Percentiles rank a stretch among this genome's conserved stretches.
phyloP scores from a whole-genome alignment of 2,113 vertebrate species.

The Eidolon helvum region DNA sequence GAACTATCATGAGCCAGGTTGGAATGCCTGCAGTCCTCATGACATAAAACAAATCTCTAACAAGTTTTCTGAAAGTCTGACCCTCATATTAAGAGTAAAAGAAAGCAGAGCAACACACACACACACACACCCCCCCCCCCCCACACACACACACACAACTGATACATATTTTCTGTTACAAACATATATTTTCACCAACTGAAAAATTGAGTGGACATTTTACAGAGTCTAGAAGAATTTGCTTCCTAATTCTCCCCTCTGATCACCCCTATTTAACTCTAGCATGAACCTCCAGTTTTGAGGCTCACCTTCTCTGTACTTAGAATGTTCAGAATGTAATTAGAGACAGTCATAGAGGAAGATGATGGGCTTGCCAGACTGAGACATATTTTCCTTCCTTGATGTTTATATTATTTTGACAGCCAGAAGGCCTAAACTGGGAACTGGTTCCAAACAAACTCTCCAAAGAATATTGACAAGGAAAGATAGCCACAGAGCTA shows the following conservation, averaged over 20 bases:
- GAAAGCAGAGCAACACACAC: not conserved
- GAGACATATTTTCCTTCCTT: slow-evolving; percentile 26
- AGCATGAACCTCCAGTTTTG: not conserved
- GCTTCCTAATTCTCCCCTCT: not conserved
- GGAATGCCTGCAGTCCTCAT: not conserved
- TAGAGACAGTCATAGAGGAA: slow-evolving; percentile 35
- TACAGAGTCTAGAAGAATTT: not conserved
- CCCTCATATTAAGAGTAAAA: slow-evolving; percentile 26
- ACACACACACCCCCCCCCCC: not conserved
- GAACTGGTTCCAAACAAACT: slow-evolving; percentile 39
- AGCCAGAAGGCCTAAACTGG: slow-evolving; percentile 54
- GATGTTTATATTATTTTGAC: slow-evolving; percentile 34
- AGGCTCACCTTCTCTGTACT: not conserved
- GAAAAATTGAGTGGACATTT: fast-evolving
- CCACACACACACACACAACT: not conserved
- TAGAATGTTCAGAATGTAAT: slow-evolving; percentile 13
- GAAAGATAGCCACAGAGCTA: slow-evolving; percentile 43
- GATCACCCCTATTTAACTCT: not conserved
- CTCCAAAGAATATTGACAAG: slow-evolving; percentile 40
- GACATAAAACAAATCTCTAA: not conserved
- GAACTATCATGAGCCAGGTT: not conserved
- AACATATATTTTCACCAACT: not conserved
- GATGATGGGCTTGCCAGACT: slow-evolving; percentile 43
- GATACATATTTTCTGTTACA: not conserved
- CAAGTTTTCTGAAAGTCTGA: not conserved